phyloP scores from a whole-genome alignment of 2,113 vertebrate species.

The Marmota flaviventris region DNA sequence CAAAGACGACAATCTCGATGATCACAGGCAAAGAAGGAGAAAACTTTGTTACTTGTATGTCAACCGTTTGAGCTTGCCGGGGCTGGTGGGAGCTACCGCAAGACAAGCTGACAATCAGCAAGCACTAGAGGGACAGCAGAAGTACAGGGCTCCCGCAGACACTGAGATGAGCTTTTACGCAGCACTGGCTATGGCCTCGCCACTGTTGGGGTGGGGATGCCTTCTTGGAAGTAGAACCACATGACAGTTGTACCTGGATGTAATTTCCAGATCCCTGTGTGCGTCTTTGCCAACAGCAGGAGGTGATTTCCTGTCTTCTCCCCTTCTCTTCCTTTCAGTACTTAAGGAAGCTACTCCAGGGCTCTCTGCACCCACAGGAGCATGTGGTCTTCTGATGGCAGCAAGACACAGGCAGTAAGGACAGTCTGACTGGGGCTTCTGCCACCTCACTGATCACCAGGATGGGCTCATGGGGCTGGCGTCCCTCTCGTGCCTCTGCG shows the following conservation, averaged over 20 bases:
- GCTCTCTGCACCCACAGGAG: background rate
- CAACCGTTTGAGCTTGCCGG: background rate
- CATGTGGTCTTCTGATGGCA: background rate
- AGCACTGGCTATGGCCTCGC: background rate
- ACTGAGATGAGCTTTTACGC: background rate
- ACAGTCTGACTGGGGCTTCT: background rate
- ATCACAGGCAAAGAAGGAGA: background rate
- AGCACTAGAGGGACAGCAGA: background rate
- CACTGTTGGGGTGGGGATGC: too few relatives aligned
- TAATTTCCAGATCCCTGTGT: background rate
- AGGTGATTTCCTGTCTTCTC: background rate
- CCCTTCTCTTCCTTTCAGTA: background rate
- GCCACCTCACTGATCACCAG: background rate
- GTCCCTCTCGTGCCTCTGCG: background rate
- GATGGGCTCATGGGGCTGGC: background rate
- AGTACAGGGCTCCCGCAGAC: background rate
- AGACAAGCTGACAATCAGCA: background rate
- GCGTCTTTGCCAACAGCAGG: background rate
- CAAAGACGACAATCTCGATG: background rate
- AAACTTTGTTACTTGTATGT: background rate
- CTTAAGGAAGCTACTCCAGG: background rate
- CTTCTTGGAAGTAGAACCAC: background rate
- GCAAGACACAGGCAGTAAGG: background rate
- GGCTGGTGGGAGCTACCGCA: background rate
- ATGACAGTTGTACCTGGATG: background rate